Conservation (phyloP, 2,113 vertebrate genomes). For the Nothoprocta pentlandii region DNA sequence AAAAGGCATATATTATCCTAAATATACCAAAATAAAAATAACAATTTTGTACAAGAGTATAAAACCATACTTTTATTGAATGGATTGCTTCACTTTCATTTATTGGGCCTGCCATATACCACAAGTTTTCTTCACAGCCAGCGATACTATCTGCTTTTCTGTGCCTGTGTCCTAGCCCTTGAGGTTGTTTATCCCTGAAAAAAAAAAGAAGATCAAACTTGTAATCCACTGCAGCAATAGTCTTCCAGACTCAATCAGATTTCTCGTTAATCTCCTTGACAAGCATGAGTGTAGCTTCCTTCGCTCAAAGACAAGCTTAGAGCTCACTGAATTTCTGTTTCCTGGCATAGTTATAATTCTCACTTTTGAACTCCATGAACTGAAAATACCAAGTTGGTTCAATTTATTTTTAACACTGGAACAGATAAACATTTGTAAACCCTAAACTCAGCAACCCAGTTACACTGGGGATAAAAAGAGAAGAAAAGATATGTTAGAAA, state of each 20-base stretch:
- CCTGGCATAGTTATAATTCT: constrained; percentile 41
- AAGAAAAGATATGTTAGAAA: background rate
- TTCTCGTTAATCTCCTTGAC: constrained; percentile 69
- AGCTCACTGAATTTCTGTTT: constrained; percentile 20
- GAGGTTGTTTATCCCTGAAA: constrained; percentile 64
- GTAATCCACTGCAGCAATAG: constrained; percentile 72
- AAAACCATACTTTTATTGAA: background rate
- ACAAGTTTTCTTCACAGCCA: constrained; percentile 33
- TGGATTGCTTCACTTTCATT: constrained; percentile 31
- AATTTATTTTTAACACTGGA: constrained; percentile 21
- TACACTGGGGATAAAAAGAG: background rate
- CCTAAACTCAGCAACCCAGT: background rate
- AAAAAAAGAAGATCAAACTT: constrained; percentile 64
- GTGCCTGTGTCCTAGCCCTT: constrained; percentile 63
- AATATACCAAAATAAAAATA: constrained; percentile 15
- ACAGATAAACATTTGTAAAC: constrained; percentile 20
- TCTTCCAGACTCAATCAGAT: constrained; percentile 69
- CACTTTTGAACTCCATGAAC: constrained; percentile 24
- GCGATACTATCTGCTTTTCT: constrained; percentile 53
- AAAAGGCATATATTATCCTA: background rate
- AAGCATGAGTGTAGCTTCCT: constrained; percentile 53
- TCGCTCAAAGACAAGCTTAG: constrained; percentile 54
- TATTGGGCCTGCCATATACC: constrained; percentile 32
- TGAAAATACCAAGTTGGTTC: constrained; percentile 16
- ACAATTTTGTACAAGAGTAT: background rate